These are phyloP conservation scores for Drosophila arawakana DNA, from an alignment of 1,140 invertebrate species.

Conservation along the genomic window DNA sequence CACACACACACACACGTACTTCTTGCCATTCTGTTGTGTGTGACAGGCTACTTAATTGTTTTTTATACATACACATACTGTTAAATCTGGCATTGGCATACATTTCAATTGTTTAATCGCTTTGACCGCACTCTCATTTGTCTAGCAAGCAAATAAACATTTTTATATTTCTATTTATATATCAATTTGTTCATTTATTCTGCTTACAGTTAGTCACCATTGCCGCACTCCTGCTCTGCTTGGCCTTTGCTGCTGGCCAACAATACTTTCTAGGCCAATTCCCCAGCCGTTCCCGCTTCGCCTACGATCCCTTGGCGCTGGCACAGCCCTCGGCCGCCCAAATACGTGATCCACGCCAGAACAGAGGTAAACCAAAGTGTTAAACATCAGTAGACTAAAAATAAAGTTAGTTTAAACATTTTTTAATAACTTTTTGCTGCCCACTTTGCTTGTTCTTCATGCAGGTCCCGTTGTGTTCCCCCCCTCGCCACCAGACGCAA, in stretches of 20 bases:
- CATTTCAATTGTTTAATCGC: slow-evolving; percentile 73
- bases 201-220: slow-evolving; percentile 74
- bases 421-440: not conserved
- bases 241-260: slow-evolving; percentile 75
- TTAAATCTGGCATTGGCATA: slow-evolving; percentile 68
- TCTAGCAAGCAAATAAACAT: not conserved
- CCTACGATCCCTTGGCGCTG: slow-evolving; percentile 64
- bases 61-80: slow-evolving; percentile 56
- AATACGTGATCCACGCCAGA: slow-evolving; percentile 78
- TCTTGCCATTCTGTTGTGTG: slow-evolving; percentile 34
- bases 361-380: slow-evolving; percentile 63
- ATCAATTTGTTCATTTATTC: slow-evolving; percentile 21
- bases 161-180: not conserved
- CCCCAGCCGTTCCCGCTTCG: slow-evolving; percentile 59
- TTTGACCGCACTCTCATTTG: slow-evolving; percentile 56
- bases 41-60: slow-evolving; percentile 52
- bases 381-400: not conserved
- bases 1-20: not conserved
- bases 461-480: slow-evolving; percentile 84
- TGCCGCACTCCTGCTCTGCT: slow-evolving; percentile 71
- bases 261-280: slow-evolving; percentile 77
- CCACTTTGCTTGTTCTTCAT: not conserved
- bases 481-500: slow-evolving; percentile 77
- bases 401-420: not conserved
- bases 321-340: slow-evolving; percentile 61